Base-by-base conservation (phyloP, 2,888 invertebrate genomes). In the Strigamia crassipes region DNA sequence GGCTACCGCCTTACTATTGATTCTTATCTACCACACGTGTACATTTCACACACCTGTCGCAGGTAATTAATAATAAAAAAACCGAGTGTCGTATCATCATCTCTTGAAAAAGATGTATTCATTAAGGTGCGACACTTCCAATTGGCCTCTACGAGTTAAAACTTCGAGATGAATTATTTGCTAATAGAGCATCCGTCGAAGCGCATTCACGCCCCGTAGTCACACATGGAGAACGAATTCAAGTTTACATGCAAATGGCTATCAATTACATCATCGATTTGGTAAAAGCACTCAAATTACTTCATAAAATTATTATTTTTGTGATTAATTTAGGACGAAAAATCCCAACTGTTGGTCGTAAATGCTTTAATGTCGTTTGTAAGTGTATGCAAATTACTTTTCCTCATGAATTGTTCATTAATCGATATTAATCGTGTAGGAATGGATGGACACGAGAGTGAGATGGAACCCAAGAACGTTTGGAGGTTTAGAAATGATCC, bases 101-200 rank as follows among this genome's bases (percentile, higher is more conserved):
- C 38, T 0, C 38, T 38, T 38, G 38, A 38, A 51, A 51, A 15
- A 51, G n/a, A 3, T 51, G 15, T 51, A 51, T 51, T 51, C 18
- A 51, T 51, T 51, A 51, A 51, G 51, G 51, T 51, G 51, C 51
- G 18, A 51, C 51, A 18, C 51, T 51, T 15, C 51, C 51, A 18
- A 51, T 51, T 15, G 51, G 51, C 15, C 51, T 51, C 18, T 51
- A 51, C 51, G 51, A 51, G 51, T 51, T 51, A 77, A 77, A 77
- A 77, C 23, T 77, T 21, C n/a, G 31, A 77, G 77, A 77, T 77
- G 77, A 77, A 10, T 23, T 77, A 31, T 77, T 77, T 23, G 77
- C 77, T 23, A 77, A 77, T 77, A 77, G 31, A 23, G 27, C 23
- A 27, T 23, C 77, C 15, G 23, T 77, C 5, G 77, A 77, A 77